Conservation (phyloP, 2,113 vertebrate species). For the Brachirus orientalis region DNA sequence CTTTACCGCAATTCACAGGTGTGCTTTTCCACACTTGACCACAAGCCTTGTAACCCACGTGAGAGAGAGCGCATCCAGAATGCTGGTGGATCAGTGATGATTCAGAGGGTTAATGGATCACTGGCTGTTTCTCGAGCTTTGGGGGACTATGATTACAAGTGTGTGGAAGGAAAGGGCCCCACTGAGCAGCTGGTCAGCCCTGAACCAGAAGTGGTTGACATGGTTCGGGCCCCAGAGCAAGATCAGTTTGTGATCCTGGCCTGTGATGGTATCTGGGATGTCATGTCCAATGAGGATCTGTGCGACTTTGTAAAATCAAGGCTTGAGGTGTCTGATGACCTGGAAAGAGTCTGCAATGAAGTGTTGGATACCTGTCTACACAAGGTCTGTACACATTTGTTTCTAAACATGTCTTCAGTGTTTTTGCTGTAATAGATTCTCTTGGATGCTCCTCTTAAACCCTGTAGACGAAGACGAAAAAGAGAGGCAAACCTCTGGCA, state of each 20-base stretch:
- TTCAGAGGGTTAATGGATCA: conserved; percentile 97
- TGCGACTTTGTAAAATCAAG: conserved; percentile 96
- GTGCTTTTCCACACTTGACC: conserved; percentile 98
- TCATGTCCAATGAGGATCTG: conserved; percentile 99
- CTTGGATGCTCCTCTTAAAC: not conserved
- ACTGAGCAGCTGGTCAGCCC: conserved; percentile 99
- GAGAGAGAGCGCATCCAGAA: conserved; percentile 99
- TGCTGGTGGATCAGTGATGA: conserved; percentile 99
- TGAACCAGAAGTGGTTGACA: conserved; percentile 95
- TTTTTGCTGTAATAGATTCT: conserved; percentile 1
- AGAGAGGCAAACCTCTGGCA: too few relatives aligned
- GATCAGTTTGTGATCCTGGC: conserved; percentile 97
- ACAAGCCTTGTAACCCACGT: conserved; percentile 98
- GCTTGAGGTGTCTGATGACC: conserved; percentile 94
- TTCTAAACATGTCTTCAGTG: not conserved
- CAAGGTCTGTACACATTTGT: conserved; percentile 85
- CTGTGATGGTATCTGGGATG: conserved; percentile 99
- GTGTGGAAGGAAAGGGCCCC: conserved; percentile 96
- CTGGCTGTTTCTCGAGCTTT: conserved; percentile 96
- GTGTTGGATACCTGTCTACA: conserved; percentile 99
- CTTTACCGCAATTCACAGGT: conserved; percentile 92
- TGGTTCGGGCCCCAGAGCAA: conserved; percentile 91
- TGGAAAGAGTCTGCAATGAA: conserved; percentile 98
- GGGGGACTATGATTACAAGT: conserved; percentile 99
- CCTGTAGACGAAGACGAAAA: too few relatives aligned